Base-by-base conservation (phyloP, 2,113 vertebrate species). In the Gavialis gangeticus region DNA sequence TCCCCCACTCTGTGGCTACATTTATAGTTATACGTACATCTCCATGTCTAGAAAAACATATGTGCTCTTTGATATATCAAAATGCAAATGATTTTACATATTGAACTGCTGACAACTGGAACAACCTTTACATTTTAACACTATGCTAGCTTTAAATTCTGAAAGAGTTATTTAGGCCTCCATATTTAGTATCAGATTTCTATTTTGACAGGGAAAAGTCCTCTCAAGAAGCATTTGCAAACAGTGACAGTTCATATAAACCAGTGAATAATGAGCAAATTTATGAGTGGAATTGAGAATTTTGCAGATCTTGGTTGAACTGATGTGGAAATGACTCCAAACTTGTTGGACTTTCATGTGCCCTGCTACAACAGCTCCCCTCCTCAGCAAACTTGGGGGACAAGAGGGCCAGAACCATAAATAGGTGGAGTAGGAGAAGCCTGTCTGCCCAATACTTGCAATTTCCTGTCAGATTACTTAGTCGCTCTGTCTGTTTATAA, bases 401-500 rank as follows among this genome's bases (percentile, higher is more conserved):
- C 6, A 82, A 76, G 73, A 12, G 67, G 58, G 12, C 67, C 60
- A 90, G 63, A 91, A 82, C 0, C 85, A 56, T 0, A 16, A 75
- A 89, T 86, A 95, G 77, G 81, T 88, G 82, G 90, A 94, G 88
- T 93, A 95, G 12, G 1, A 77, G 88, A n/a, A 88, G 85, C 94
- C 86, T 56, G 64, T 64, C 66, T 91, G 90, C 58, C 93, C 93
- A 96, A 85, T 94, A 86, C 89, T 95, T 85, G 87, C 71, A 89
- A 89, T 95, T 96, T 46, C 46, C 46, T 46, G 46, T 46, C 46
- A 46, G 46, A 46, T 46, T 46, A 46, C 46, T 46, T 46, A 46
- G 92, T 10, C 15, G 62, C 77, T 75, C 89, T 56, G 21, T 82
- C 91, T 94, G 92, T 94, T 87, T 64, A 91, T 89, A 94, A 92